Percentiles rank a stretch among this genome's conserved stretches.
These are phyloP conservation scores for Pollimyrus isidori DNA, from an alignment of 2,113 vertebrate genomes.

Conservation along the genomic window DNA sequence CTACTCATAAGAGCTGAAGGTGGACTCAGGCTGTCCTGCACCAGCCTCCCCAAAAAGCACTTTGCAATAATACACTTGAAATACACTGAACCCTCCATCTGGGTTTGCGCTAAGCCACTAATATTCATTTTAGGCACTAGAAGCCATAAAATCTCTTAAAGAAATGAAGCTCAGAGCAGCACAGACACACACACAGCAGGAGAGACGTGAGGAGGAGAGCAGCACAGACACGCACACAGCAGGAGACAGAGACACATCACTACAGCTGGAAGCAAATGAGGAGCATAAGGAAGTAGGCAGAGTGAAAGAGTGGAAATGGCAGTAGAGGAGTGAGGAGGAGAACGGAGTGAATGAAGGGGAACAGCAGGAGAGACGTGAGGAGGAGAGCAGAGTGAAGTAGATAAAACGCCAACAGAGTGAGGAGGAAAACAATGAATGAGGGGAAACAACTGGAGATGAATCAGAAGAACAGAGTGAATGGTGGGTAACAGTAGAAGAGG, in stretches of 20 bases:
- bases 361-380: neutral
- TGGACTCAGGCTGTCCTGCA: constrained; percentile 23
- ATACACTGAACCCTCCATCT: constrained; percentile 18
- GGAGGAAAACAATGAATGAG: no score
- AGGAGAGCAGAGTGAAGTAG: neutral
- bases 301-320: neutral
- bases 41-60: constrained; percentile 20
- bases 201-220: no score
- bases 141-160: constrained; percentile 39
- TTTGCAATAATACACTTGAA: constrained; percentile 41
- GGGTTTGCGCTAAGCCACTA: constrained; percentile 41
- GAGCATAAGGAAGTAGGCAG: neutral
- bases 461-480: neutral
- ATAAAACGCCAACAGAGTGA: neutral
- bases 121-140: constrained; percentile 45
- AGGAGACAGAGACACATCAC: constrained; percentile 18
- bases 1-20: neutral
- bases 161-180: constrained; percentile 27
- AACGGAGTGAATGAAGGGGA: neutral
- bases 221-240: constrained; percentile 15
- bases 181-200: constrained; percentile 14
- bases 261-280: neutral
- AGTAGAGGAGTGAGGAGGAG: neutral
- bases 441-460: neutral
- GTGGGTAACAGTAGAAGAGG: neutral